Conservation (phyloP, 2,797 vertebrate genomes). For the Chaenodraco wilsoni region DNA sequence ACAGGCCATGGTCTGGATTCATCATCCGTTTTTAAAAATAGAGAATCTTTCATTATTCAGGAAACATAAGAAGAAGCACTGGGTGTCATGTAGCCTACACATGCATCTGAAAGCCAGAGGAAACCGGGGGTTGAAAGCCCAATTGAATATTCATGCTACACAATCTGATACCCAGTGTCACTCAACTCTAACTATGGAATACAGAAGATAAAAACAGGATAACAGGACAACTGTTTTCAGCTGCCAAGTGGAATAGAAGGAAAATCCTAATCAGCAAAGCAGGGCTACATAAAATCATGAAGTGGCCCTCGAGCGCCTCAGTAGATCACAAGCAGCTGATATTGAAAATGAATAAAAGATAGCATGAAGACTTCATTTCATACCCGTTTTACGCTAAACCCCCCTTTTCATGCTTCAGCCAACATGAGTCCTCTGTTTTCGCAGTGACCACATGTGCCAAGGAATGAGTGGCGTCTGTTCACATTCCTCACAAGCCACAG, state of each 20-base stretch:
- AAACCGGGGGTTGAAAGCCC: constrained; percentile 15
- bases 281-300: constrained; percentile 24
- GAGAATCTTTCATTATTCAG: constrained; percentile 19
- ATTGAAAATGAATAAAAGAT: constrained; percentile 1
- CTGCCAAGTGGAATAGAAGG: constrained; percentile 9
- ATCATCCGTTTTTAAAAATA: constrained; percentile 13
- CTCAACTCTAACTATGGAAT: constrained; percentile 29
- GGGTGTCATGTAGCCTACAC: constrained; percentile 1
- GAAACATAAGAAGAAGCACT: constrained; percentile 1
- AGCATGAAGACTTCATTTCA: constrained; percentile 30
- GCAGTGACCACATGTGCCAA: constrained; percentile 45
- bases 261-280: constrained; percentile 32
- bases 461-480: constrained; percentile 36
- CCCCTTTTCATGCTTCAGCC: constrained; percentile 52
- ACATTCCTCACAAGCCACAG: constrained; percentile 55
- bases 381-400: constrained; percentile 21
- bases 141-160: constrained; percentile 26
- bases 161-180: constrained; percentile 15
- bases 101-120: neutral
- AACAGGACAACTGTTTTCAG: constrained; percentile 17
- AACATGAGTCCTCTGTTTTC: constrained; percentile 56
- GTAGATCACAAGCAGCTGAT: constrained; percentile 13
- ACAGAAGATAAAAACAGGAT: constrained; percentile 37
- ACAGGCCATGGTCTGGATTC: constrained; percentile 12
- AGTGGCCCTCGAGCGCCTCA: constrained; percentile 15